phyloP scores from a whole-genome alignment of 92 coral and sea anemone species.

The Bergia puertoricense region DNA sequence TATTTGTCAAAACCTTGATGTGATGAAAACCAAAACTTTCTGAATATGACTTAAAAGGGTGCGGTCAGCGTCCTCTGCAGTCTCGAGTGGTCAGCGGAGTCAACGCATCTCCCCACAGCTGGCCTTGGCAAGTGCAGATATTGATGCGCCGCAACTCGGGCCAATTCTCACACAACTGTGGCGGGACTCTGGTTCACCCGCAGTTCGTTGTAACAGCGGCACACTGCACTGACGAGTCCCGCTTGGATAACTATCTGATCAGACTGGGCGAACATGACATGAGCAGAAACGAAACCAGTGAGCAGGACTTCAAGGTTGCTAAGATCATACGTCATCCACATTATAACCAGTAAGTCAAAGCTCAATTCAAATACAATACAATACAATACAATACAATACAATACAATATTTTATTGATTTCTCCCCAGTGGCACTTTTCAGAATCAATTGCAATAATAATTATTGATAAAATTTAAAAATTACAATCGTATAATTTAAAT shows the following conservation, averaged over 20 bases:
- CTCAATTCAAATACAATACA: too few species aligned
- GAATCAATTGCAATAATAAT: background rate
- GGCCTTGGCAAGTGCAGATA: conserved; percentile 35
- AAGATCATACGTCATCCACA: conserved; percentile 3
- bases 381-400: background rate
- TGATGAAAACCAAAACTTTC: background rate
- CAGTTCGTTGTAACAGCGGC: conserved; percentile 41
- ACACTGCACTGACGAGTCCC: background rate
- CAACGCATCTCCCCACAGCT: conserved; percentile 28
- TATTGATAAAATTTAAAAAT: background rate
- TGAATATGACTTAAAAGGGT: background rate
- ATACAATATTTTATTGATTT: background rate
- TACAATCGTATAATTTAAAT: too few species aligned
- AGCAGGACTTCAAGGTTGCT: conserved; percentile 17
- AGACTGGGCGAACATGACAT: conserved; percentile 32
- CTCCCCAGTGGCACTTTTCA: too few species aligned
- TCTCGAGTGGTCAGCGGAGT: conserved; percentile 34
- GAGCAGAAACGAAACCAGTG: conserved; percentile 7
- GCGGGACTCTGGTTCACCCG: conserved; percentile 32
- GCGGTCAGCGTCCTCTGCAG: conserved; percentile 34
- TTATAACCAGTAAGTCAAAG: background rate
- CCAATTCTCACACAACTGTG: conserved; percentile 18
- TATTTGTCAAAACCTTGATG: background rate
- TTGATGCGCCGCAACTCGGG: background rate
- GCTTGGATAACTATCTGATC: conserved; percentile 9